A percentile compares a stretch with the other conserved stretches of the same genome.
Evolutionary conservation across 2,797 vertebrate species (phyloP).

Genomic region (Oreortyx pictus): DNA sequence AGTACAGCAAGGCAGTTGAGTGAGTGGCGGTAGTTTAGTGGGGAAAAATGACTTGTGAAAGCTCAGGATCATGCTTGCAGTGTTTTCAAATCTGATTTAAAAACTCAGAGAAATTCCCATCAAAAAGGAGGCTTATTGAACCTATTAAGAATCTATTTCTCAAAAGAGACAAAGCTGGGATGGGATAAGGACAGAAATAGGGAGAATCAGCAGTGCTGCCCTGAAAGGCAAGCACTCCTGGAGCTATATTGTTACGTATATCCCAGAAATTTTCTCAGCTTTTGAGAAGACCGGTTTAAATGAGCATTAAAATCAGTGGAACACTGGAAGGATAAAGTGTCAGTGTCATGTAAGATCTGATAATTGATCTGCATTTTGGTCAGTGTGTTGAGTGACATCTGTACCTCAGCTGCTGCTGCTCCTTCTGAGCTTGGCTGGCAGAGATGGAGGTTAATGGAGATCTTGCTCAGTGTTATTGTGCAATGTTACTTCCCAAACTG

Average conservation of each 20-base stretch:
- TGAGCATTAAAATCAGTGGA: constrained; percentile 11
- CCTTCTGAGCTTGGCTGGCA: not conserved
- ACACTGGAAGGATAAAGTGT: not conserved
- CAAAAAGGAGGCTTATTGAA: not conserved
- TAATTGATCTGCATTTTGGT: constrained; percentile 43
- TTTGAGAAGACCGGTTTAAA: not conserved
- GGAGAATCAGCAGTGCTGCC: not conserved
- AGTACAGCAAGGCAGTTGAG: not conserved
- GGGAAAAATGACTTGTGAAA: constrained; percentile 23
- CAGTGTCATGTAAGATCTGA: not conserved
- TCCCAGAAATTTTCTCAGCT: constrained; percentile 15
- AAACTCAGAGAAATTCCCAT: not conserved
- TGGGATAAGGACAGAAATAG: not conserved
- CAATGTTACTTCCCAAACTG: not conserved
- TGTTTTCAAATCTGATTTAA: not conserved
- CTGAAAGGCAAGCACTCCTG: not conserved
- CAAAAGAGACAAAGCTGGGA: not conserved
- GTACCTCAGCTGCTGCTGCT: constrained; percentile 2
- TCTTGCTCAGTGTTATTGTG: not conserved
- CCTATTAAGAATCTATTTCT: not conserved
- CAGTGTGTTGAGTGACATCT: constrained; percentile 10
- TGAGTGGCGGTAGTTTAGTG: not conserved
- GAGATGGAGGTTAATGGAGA: not conserved
- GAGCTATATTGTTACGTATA: not conserved
- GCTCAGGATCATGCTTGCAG: not conserved